Conservation (phyloP, 2,113 vertebrate species). For the Silurus glanis region DNA sequence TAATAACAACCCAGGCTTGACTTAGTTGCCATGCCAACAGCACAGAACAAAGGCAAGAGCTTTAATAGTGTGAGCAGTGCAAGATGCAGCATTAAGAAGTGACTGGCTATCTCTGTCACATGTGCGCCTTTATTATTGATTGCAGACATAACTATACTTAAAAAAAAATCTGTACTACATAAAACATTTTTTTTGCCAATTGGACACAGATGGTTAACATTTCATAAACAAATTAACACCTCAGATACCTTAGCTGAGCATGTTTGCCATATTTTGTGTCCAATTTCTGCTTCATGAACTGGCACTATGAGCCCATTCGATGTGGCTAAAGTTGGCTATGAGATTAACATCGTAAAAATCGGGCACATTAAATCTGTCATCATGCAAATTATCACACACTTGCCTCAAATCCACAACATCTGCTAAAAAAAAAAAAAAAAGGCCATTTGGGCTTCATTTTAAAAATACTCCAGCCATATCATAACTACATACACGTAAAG, state of each 20-base stretch:
- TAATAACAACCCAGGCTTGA: slow-evolving; percentile 57
- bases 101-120: slow-evolving; percentile 11
- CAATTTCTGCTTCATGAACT: not conserved
- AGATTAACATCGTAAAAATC: not conserved
- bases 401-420: not conserved
- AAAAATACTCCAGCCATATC: not conserved
- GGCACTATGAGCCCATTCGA: not conserved
- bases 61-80: slow-evolving; percentile 46
- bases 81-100: slow-evolving; percentile 32
- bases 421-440: not conserved
- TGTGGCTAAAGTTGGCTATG: not conserved
- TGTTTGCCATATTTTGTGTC: not conserved
- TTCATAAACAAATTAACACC: not conserved
- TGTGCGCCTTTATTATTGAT: slow-evolving; percentile 7
- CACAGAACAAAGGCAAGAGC: slow-evolving; percentile 54
- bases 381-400: not conserved
- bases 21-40: slow-evolving; percentile 60
- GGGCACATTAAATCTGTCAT: not conserved
- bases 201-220: slow-evolving; percentile 4
- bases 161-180: not conserved
- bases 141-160: not conserved
- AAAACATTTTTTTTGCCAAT: not conserved
- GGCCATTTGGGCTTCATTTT: not conserved
- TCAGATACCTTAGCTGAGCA: not conserved
- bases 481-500: not conserved